Percentiles rank a stretch among this genome's conserved stretches.
Evolutionary conservation across 2,888 invertebrate genomes (phyloP).

Genomic region (Cephus pulcher): DNA sequence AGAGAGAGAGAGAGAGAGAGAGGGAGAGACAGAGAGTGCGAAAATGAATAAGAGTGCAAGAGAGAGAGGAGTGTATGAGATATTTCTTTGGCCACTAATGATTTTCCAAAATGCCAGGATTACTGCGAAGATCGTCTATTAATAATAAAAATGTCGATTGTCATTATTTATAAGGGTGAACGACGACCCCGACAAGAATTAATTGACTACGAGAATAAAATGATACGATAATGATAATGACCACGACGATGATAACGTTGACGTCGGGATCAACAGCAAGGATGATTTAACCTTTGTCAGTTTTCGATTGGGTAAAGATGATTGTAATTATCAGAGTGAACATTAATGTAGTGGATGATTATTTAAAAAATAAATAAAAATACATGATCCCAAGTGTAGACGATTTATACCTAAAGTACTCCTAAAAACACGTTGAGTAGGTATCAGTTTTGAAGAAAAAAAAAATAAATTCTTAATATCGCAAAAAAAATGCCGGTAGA

Average conservation of each 20-base stretch:
- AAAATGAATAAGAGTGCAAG: constrained; percentile 3
- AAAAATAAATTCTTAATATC: too few relatives aligned
- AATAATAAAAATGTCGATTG: neutral
- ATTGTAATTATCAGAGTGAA: constrained; percentile 55
- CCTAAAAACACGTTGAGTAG: too few relatives aligned
- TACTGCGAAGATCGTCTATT: neutral
- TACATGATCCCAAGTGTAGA: constrained; percentile 30
- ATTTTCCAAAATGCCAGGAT: neutral
- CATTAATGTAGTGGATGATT: constrained; percentile 58
- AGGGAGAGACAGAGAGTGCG: neutral
- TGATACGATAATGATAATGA: constrained; percentile 22
- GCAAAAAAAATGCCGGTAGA: too few relatives aligned
- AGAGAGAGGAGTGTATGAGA: too few relatives aligned
- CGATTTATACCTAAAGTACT: too few relatives aligned
- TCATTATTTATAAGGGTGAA: neutral
- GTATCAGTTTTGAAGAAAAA: too few relatives aligned
- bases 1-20: neutral
- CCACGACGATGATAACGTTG: constrained; percentile 26
- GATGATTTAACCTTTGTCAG: constrained; percentile 6
- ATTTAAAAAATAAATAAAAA: constrained; percentile 57
- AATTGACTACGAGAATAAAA: too few relatives aligned
- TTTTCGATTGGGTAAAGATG: constrained; percentile 22
- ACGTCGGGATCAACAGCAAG: constrained; percentile 11
- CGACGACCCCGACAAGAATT: too few relatives aligned
- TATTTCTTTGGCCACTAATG: too few relatives aligned